Evolutionary conservation across 53 echinoderm and acorn worm genomes (phyloP).

Genomic region (Actinopyga echinites): DNA sequence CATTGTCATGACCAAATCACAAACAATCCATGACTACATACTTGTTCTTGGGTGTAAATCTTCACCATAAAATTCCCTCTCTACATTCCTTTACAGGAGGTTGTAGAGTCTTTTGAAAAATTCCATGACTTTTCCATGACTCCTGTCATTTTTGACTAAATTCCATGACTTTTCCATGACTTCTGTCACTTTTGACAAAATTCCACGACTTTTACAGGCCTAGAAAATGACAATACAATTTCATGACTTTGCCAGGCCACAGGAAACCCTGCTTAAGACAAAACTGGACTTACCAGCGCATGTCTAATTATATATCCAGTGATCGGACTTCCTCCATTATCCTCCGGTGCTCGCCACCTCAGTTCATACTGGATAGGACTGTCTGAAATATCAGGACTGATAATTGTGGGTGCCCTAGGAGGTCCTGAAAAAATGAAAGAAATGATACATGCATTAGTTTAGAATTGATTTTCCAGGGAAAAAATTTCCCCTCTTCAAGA

Average conservation of each 20-base stretch:
- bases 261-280: too few species aligned
- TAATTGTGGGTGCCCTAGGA: conserved; percentile 21
- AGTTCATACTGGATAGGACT: conserved; percentile 19
- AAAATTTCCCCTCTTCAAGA: not conserved
- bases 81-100: too few species aligned
- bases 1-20: too few species aligned
- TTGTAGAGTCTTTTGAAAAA: not conserved
- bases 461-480: not conserved
- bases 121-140: too few species aligned
- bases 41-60: too few species aligned
- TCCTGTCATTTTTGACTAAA: too few species aligned
- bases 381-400: not conserved
- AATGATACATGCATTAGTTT: not conserved
- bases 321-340: conserved; percentile 54
- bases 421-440: conserved; percentile 1
- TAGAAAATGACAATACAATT: too few species aligned
- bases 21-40: too few species aligned
- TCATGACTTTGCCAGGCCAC: not conserved
- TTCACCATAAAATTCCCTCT: not conserved
- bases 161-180: too few species aligned
- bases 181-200: too few species aligned
- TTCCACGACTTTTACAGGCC: too few species aligned
- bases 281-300: conserved; percentile 16
- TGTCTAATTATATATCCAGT: conserved; percentile 17
- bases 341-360: conserved; percentile 45